Base-by-base conservation (phyloP, 2,888 invertebrate species). In the Orchesellides sinensis region DNA sequence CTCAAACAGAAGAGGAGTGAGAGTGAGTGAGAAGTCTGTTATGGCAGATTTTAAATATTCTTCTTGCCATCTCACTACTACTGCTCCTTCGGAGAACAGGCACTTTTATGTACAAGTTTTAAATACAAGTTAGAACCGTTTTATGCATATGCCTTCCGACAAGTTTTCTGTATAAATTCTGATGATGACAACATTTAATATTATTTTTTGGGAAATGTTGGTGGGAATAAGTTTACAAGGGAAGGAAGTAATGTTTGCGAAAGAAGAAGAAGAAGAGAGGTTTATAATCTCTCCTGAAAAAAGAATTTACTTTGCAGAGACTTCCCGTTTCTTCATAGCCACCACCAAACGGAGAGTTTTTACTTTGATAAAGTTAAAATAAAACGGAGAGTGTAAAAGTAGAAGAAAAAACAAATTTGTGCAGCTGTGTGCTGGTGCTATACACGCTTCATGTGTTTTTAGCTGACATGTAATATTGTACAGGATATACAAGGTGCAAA, bases 1-100 rank as follows among this genome's bases (percentile, higher is more conserved):
- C 69, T 69, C 54, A 52, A 56, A 69, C 32, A 69, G 69, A 68
- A n/a, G n/a, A n/a, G n/a, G n/a, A n/a, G 19, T 25, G 61, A 35
- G 32, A 12, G 27, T 21, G 59, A 59, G 27, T 19, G 21, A 54
- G 54, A 27, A 23, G 59, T n/a, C 23, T 27, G 27, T 27, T 52
- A 52, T 52, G 12, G 52, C 52, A 52, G 52, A 52, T 17, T 1
- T 52, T 52, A 21, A 21, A 21, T 21, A 52, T 19, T 52, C 2
- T 21, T 17, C 52, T 21, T n/a, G n/a, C n/a, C n/a, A n/a, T n/a
- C n/a, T n/a, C n/a, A n/a, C n/a, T n/a, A n/a, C n/a, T n/a, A n/a
- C n/a, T n/a, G n/a, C n/a, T n/a, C n/a, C n/a, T n/a, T n/a, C n/a
- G 32, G 32, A 32, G 32, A 32, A 32, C 5, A 32, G 32, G 32